Evolutionary conservation across 2,888 invertebrate species (phyloP), one percentile per base, ranked within the genome.

Genomic region (Dorcus parallelipipedus): DNA sequence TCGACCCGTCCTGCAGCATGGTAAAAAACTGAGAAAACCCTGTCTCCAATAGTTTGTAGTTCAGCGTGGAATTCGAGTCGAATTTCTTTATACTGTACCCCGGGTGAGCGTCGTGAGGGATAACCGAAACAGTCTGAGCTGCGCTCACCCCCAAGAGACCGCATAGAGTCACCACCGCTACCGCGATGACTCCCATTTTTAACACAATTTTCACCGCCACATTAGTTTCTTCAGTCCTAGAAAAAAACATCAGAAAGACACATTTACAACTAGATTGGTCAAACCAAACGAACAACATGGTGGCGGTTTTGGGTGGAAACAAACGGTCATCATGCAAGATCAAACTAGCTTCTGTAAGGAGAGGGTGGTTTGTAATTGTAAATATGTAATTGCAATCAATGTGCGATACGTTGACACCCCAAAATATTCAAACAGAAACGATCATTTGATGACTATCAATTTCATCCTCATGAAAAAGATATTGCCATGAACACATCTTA

Each of bases 81-180:
- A 93, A 91, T 73, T 90, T 88, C 76, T 89, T 89, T 73, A 94
- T 89, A 75, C 91, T 91, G 80, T 90, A 93, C 51, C 94, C 94
- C 3, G 94, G 93, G 75, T 92, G 90, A 68, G 91, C 91, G 76
- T 95, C 94, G 79, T 94, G 93, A 51, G 94, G 93, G 74, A 94
- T 84, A 71, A 93, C 88, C 66, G 86, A 83, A 59, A 85, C 73
- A 38, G 73, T 66, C 54, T 65, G 67, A 42, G 59, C 62, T 14
- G 51, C 41, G 56, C 58, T 56, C 43, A 49, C 48, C 49, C 62
- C 59, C 56, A 59, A 50, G 49, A 55, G 56, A 45, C 64, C 67
- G 61, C 69, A 61, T 49, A 73, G 64, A 48, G 69, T 59, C 60
- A 68, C 51, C 62, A 69, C 58, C 63, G 67, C 64, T 60, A 67